phyloP scores from a whole-genome alignment of 2,113 vertebrate genomes.

The Rhea pennata region DNA sequence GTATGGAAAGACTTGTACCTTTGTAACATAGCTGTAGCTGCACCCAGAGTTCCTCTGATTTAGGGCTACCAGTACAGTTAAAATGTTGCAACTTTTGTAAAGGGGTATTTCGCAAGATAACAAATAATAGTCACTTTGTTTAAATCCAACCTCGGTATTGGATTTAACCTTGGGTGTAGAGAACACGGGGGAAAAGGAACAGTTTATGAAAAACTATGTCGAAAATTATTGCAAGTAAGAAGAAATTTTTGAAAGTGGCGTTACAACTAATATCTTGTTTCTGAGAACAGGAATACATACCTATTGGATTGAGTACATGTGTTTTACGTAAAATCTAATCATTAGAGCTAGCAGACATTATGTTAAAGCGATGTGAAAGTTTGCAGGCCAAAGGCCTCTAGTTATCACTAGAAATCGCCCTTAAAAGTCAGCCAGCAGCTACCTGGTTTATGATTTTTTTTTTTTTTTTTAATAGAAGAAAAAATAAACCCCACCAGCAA shows the following conservation, averaged over 20 bases:
- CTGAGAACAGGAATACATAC: background rate
- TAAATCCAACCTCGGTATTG: background rate
- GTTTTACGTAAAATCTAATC: background rate
- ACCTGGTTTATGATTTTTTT: fast-evolving
- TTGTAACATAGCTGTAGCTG: too few relatives aligned
- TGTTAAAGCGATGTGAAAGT: background rate
- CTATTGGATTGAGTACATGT: fast-evolving
- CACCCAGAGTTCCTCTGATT: fast-evolving
- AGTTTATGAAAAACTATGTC: fast-evolving
- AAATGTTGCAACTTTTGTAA: background rate
- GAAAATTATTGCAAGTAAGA: background rate
- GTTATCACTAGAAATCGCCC: background rate
- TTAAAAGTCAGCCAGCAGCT: background rate
- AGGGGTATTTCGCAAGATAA: background rate
- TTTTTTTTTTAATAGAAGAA: background rate
- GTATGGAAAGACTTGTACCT: too few relatives aligned
- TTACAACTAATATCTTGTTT: background rate
- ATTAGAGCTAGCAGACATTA: background rate
- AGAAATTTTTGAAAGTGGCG: background rate
- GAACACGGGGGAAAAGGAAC: background rate
- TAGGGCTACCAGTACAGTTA: background rate
- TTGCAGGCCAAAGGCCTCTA: background rate
- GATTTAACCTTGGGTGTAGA: background rate
- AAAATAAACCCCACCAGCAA: background rate
- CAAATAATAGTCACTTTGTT: background rate